Base-by-base conservation (phyloP, 2,797 vertebrate species). In the Sarcoramphus papa region DNA sequence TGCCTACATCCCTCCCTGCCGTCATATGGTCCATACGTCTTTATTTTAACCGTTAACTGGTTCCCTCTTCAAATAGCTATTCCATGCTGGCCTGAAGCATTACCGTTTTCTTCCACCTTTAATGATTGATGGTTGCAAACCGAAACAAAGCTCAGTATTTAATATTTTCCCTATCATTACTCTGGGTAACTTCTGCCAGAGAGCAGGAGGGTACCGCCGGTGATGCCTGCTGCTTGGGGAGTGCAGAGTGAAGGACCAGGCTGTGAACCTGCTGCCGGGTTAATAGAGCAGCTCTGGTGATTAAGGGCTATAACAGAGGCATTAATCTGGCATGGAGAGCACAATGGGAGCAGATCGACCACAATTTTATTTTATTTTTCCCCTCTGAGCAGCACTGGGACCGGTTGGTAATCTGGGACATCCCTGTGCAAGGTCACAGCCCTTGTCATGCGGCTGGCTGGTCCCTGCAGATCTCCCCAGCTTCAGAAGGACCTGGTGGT, bases 91-190 rank as follows among this genome's bases (percentile, higher is more conserved):
- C 75, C 65, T 9, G 37, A 3, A 14, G 25, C 2, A 1, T 13
- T 7, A 8, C 0, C 0, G 5, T 70, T 33, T 57, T 63, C 57
- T 7, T 24, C 63, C 20, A 2, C 27, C 40, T 31, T 20, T 13
- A 5, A 33, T 4, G 20, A 23, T 3, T 18, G 65, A n/a, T 41
- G 67, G 8, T 41, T 30, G 57, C 45, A 77, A 64, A 41, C 14
- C 2, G 1, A 63, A 76, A 33, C 51, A 18, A 47, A 82, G 43
- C 53, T 86, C 63, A 14, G 30, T 6, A 0, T 40, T 60, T 48
- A 5, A 0, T 30, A 0, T 31, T 85, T 59, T 72, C 48, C 9
- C 33, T 14, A 3, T 40, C 1, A 1, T 50, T 33, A 2, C 19
- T 59, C 65, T 35, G 33, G 64, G 69, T 25, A 4, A 25, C 10